Base-by-base conservation (phyloP, 1,140 invertebrate genomes). In the Drosophila repleta region DNA sequence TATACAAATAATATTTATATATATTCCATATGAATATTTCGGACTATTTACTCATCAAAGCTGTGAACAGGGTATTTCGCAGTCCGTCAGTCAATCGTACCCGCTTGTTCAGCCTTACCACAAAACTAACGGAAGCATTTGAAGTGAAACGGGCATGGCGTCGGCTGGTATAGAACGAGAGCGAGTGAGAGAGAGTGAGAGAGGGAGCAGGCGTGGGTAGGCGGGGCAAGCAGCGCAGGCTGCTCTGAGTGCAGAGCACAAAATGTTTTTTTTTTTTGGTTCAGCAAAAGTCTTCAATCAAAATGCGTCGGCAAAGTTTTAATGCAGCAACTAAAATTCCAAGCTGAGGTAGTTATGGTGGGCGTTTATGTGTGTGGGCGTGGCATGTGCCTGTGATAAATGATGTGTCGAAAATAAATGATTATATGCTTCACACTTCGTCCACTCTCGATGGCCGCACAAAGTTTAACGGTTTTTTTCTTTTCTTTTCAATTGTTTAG, bases 341-440 rank as follows among this genome's bases (percentile, higher is more conserved):
- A 13, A 46, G 17, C 20, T 7, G 5, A 17, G n/a, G 7, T 53
- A 17, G 37, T n/a, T 10, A 13, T 18, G 8, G 18, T 4, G 62
- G n/a, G 32, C 8, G 35, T 15, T 13, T 29, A 26, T 26, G 24
- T 26, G 24, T 26, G 51, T 55, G 46, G 77, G 77, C 70, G 71
- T 80, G 76, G 61, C 60, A 57, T n/a, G 20, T 20, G 11, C 29
- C 43, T 61, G 81, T 87, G 82, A 87, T 87, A 79, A 87, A 87
- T 87, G 82, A 87, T 82, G 82, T 87, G 82, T 87, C 82, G 83
- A 87, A 87, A 88, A 87, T 87, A 88, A 87, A 87, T 87, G 78
- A 88, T 87, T 88, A 88, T 82, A 82, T 82, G 67, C 78, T 66
- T 43, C 55, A 62, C 68, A 55, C 43, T 57, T 57, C 11, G 29